A percentile compares a stretch with the other conserved stretches of the same genome.
Evolutionary conservation across 2,888 invertebrate genomes (phyloP).

Genomic region (Brachyptera risi): DNA sequence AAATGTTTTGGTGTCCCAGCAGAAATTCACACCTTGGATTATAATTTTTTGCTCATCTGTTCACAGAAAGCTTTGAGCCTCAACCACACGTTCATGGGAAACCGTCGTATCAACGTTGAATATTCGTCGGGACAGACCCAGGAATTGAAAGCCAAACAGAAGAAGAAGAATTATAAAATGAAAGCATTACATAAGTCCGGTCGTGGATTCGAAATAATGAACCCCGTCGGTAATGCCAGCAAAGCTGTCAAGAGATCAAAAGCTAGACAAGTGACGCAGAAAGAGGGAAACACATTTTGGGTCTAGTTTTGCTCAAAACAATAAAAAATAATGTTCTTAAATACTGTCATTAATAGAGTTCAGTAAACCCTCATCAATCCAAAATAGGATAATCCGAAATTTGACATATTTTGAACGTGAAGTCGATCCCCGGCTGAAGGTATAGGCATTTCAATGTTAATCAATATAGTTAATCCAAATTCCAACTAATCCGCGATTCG

Average conservation of each 20-base stretch:
- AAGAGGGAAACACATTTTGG: not conserved
- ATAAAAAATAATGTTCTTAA: too few relatives aligned
- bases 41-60: not conserved
- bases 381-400: too few relatives aligned
- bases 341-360: too few relatives aligned
- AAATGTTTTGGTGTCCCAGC: too few relatives aligned
- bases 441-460: too few relatives aligned
- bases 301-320: too few relatives aligned
- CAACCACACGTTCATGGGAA: conserved; percentile 44
- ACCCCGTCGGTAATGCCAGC: not conserved
- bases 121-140: conserved; percentile 36
- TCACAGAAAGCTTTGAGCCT: conserved; percentile 47
- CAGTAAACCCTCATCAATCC: too few relatives aligned
- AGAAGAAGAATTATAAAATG: not conserved
- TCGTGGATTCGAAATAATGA: not conserved
- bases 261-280: not conserved
- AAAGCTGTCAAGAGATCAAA: not conserved
- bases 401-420: too few relatives aligned
- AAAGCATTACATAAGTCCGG: not conserved
- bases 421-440: too few relatives aligned
- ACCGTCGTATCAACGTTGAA: conserved; percentile 46
- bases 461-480: too few relatives aligned
- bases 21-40: not conserved
- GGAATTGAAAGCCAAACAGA: not conserved
- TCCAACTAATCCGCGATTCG: too few relatives aligned